Base-by-base conservation (phyloP, 2,113 vertebrate species). In the Crotalus viridis region DNA sequence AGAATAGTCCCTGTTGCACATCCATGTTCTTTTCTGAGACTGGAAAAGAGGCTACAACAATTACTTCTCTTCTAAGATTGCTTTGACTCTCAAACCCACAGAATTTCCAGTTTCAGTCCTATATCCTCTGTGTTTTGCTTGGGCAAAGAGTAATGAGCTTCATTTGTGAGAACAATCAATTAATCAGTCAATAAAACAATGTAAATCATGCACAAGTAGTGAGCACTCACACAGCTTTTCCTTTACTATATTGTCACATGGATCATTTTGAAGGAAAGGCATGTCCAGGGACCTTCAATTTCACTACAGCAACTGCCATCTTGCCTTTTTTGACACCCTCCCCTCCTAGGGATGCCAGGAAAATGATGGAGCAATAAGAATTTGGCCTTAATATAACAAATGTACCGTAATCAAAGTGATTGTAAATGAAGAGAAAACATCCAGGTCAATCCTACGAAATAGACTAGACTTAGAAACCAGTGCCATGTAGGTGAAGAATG, bases 1-100 rank as follows among this genome's bases (percentile, higher is more conserved):
- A 1, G 0, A 0, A 0, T 51, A 12, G 64, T 24, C 89, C 52
- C 12, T 39, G 33, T 48, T 89, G 56, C 56, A 61, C 6, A 39
- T 39, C 19, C 17, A 19, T 89, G 52, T 24, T 89, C n/a, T 89
- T 90, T 69, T 33, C 4, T 74, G 46, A 22, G 17, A 3, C 10
- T 52, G 15, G 26, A 89, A 26, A 46, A 64, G 15, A 13, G 39
- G 10, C 24, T 69, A 69, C 28, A n/a, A n/a, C 2, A 1, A 90
- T 19, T 74, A 28, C 4, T 39, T 54, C n/a, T 10, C 33, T 74
- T 12, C 39, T 74, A 39, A 10, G 28, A 22, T 54, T 90, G 28
- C 61, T 74, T 59, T 21, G 15, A 89, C 17, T 56, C 54, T 43
- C 19, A 90, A 51, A 61, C 10, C 13, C 48, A 90, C 28, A 43